Percentiles rank a stretch among this genome's conserved stretches.
Evolutionary conservation across 2,113 vertebrate genomes (phyloP).

Genomic region (Gymnogyps californianus): DNA sequence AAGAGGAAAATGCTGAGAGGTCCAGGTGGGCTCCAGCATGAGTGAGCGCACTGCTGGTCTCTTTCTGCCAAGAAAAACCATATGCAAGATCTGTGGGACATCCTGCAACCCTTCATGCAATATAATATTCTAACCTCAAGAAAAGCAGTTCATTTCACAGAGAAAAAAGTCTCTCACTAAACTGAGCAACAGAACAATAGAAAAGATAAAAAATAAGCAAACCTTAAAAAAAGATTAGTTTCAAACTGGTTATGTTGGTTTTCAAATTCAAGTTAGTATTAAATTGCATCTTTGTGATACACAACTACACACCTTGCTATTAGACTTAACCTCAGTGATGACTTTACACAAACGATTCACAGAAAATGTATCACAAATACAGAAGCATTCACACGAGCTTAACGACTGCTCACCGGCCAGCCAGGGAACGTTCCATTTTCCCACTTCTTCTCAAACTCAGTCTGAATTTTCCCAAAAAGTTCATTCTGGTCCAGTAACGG

Average conservation of each 20-base stretch:
- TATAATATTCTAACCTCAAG: not conserved
- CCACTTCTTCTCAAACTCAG: slow-evolving; percentile 97
- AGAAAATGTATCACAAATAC: not conserved
- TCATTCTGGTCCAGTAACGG: slow-evolving; percentile 96
- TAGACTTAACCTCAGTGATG: too few relatives aligned
- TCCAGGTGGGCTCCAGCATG: slow-evolving; percentile 96
- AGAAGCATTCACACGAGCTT: not conserved
- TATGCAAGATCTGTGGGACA: not conserved
- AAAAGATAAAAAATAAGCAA: not conserved
- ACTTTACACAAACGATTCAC: accelerated
- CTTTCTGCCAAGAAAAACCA: slow-evolving; percentile 81
- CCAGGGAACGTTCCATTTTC: slow-evolving; percentile 92
- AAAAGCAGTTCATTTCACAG: not conserved
- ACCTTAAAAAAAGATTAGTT: accelerated
- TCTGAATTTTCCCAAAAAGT: slow-evolving; percentile 92
- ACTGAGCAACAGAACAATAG: accelerated
- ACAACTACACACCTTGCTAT: not conserved
- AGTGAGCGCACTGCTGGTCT: slow-evolving; percentile 95
- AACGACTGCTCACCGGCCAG: slow-evolving; percentile 85
- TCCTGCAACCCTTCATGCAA: not conserved
- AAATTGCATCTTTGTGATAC: not conserved
- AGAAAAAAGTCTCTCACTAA: not conserved
- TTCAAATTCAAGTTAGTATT: not conserved
- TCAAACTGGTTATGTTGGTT: accelerated
- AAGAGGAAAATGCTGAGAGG: slow-evolving; percentile 97